Base-by-base conservation (phyloP, 1,140 invertebrate species). In the Heliconius himera region DNA sequence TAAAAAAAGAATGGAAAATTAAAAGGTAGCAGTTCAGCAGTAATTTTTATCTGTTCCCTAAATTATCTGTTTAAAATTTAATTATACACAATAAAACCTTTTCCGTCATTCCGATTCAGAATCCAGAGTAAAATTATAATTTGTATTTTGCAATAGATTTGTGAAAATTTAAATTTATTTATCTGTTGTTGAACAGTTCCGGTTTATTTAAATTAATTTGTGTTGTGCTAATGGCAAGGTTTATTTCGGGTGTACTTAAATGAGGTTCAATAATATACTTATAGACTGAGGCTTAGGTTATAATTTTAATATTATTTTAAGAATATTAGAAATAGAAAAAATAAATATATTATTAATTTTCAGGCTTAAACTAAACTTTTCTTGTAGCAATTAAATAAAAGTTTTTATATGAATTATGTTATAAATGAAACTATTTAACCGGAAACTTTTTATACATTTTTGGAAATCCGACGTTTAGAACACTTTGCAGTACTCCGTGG, bases 91-190 rank as follows among this genome's bases (percentile, higher is more conserved):
- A 16, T 66, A 29, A 66, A 29, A 51, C 49, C 49, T 8, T 20
- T 51, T n/a, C 56, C 56, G 22, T 66, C 22, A 66, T 29, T n/a
- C 13, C 22, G 16, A 29, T 66, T 66, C 13, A 3, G 60, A 66
- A 66, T 26, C 60, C n/a, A 66, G 4, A 66, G 22, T 60, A 60
- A 60, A 13, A 66, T 29, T 13, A 66, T 66, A 22, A 66, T 66
- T 66, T 66, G 13, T 29, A 29, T 26, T 26, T 29, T 29, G 26
- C 16, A 66, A 66, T 66, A 66, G 13, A 66, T 66, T 66, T 66
- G 60, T 66, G 26, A 5, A 66, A 66, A 11, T 66, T 29, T 66
- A 66, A 29, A 66, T 29, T 66, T 66, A 66, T 66, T 66, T 66
- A 29, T 66, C 1, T 29, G 22, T 26, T 66, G 60, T 29, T 60